Percentiles rank a stretch among this genome's conserved stretches.
Conservation (phyloP, 2,888 invertebrate species). For the Ophion ellenae region DNA sequence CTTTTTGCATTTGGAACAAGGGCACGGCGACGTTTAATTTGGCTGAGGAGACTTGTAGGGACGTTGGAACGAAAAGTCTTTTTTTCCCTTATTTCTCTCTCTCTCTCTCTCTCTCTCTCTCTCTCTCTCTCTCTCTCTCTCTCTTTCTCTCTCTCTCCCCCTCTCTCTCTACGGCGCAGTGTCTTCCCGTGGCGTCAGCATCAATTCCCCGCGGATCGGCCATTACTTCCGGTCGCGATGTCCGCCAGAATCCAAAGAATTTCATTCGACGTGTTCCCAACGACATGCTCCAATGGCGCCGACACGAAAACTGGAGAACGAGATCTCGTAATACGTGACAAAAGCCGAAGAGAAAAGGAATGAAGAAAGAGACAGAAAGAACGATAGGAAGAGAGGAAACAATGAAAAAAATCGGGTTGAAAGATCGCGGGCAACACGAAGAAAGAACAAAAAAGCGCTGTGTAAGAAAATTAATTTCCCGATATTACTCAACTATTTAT, state of each 20-base stretch:
- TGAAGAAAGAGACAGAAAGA: neutral
- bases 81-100: neutral
- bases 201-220: slow-evolving; percentile 47
- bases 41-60: too few species aligned
- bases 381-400: neutral
- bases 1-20: too few species aligned
- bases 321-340: slow-evolving; percentile 49
- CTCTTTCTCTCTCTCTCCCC: too few species aligned
- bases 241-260: slow-evolving; percentile 62
- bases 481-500: too few species aligned
- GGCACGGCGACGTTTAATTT: too few species aligned
- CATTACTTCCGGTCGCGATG: slow-evolving; percentile 58
- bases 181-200: slow-evolving; percentile 48
- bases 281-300: slow-evolving; percentile 25
- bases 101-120: neutral
- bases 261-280: slow-evolving; percentile 51
- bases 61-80: too few species aligned
- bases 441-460: too few species aligned
- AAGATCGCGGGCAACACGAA: slow-evolving; percentile 10
- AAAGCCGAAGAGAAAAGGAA: slow-evolving; percentile 46
- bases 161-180: too few species aligned
- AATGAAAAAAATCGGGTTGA: slow-evolving; percentile 13
- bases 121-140: too few species aligned
- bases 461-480: too few species aligned
- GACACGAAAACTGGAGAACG: slow-evolving; percentile 23